These are phyloP conservation scores for Hirtodrosophila duncani DNA, from an alignment of 2,888 invertebrate species.

Conservation along the genomic window DNA sequence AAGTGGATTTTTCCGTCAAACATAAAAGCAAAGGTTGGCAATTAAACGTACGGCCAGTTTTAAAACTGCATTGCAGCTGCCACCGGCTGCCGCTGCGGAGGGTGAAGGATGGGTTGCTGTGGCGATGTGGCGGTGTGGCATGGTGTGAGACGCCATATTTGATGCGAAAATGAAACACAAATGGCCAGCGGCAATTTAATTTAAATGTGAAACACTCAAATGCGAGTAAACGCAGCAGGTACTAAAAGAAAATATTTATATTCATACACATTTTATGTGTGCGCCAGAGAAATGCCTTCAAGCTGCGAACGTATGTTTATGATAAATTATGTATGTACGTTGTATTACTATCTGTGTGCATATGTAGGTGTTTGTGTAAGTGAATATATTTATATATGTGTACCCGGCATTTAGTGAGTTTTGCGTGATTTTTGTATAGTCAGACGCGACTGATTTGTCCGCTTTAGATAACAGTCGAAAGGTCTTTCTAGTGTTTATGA, in stretches of 20 bases:
- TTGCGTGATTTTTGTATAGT: too few relatives aligned
- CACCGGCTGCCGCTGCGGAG: background rate
- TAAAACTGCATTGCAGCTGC: slow-evolving; percentile 13
- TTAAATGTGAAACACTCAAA: slow-evolving; percentile 48
- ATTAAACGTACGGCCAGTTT: slow-evolving; percentile 41
- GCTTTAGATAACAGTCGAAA: too few relatives aligned
- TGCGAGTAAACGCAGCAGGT: slow-evolving; percentile 17
- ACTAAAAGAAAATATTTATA: background rate
- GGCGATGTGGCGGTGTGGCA: slow-evolving; percentile 5
- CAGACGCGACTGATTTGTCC: too few relatives aligned
- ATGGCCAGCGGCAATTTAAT: slow-evolving; percentile 64
- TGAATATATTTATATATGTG: too few relatives aligned
- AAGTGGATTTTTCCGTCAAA: slow-evolving; percentile 71
- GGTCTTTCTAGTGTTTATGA: too few relatives aligned
- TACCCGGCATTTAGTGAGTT: too few relatives aligned
- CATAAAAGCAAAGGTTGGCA: slow-evolving; percentile 59
- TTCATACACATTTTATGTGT: too few relatives aligned
- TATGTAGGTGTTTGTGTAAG: too few relatives aligned
- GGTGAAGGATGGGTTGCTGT: background rate
- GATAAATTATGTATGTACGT: too few relatives aligned
- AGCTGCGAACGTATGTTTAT: too few relatives aligned
- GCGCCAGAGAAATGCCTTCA: too few relatives aligned
- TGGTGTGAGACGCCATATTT: slow-evolving; percentile 44
- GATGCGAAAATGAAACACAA: slow-evolving; percentile 66
- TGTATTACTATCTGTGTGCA: too few relatives aligned